Evolutionary conservation across 2,797 vertebrate genomes (phyloP).

Genomic region (Lindbergichthys nudifrons): DNA sequence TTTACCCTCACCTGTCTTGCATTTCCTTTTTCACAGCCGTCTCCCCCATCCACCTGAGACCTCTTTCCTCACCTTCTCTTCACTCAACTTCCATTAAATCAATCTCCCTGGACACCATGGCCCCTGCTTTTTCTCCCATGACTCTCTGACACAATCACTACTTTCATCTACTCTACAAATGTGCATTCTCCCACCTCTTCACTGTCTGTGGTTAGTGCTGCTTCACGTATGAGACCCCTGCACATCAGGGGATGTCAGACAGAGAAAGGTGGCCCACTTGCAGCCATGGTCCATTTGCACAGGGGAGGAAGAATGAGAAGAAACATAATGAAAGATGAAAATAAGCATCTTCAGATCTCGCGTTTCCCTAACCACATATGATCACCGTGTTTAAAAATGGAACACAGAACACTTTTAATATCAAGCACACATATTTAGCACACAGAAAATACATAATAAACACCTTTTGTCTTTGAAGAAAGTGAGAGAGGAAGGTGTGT

Average conservation of each 20-base stretch:
- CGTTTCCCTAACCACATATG: background rate
- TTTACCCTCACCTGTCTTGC: background rate
- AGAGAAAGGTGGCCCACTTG: constrained; percentile 30
- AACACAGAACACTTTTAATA: constrained; percentile 14
- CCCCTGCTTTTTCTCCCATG: background rate
- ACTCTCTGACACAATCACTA: constrained; percentile 7
- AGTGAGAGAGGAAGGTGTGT: constrained; percentile 2
- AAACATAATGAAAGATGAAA: constrained; percentile 18
- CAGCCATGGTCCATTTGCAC: constrained; percentile 29
- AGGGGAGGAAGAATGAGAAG: background rate
- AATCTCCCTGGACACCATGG: background rate
- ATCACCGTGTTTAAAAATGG: constrained; percentile 12
- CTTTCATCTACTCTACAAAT: constrained; percentile 22
- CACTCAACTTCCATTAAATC: background rate
- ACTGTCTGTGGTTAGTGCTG: constrained; percentile 19
- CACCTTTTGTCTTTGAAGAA: constrained; percentile 21
- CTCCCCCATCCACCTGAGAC: background rate
- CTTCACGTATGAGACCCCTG: constrained; percentile 34
- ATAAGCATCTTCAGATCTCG: constrained; percentile 5
- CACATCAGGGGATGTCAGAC: constrained; percentile 36
- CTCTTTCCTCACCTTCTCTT: background rate
- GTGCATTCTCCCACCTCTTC: constrained; percentile 10
- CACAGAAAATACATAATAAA: constrained; percentile 9
- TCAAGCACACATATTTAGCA: background rate
- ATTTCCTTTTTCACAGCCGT: background rate